These are phyloP conservation scores for Bradypodion ventrale DNA, from an alignment of 2,797 vertebrate genomes.

Conservation along the genomic window DNA sequence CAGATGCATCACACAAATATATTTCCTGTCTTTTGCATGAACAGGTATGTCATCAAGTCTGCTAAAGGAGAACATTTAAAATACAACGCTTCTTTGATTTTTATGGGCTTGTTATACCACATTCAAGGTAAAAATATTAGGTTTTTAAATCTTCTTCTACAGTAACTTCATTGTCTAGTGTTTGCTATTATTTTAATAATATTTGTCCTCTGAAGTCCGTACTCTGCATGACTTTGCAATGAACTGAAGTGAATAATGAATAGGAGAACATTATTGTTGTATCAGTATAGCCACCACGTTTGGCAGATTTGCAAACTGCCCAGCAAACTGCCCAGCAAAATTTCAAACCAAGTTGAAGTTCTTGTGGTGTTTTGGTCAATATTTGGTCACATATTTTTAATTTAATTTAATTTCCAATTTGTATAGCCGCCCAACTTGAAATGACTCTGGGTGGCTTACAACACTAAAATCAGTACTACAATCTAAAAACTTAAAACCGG, in stretches of 20 bases:
- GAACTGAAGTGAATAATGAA: background rate
- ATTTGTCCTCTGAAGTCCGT: too few species aligned
- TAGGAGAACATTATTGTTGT: background rate
- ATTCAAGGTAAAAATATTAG: constrained; percentile 12
- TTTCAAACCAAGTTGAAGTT: background rate
- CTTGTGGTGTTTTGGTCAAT: too few species aligned
- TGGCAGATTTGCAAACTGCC: background rate
- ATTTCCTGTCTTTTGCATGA: background rate
- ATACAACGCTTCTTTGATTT: constrained; percentile 6
- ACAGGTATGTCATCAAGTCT: background rate
- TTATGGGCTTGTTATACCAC: background rate
- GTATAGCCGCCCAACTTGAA: too few species aligned
- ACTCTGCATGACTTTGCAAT: constrained; percentile 13
- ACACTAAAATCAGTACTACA: too few species aligned
- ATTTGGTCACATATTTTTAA: too few species aligned
- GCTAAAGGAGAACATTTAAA: constrained; percentile 6
- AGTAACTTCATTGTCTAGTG: constrained; percentile 14
- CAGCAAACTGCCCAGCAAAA: background rate
- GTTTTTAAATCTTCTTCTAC: constrained; percentile 29
- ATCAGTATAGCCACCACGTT: background rate
- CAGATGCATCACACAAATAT: constrained; percentile 1
- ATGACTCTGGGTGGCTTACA: too few species aligned
- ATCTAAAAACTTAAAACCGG: too few species aligned
- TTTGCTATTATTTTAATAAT: too few species aligned
- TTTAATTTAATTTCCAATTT: too few species aligned